Base-by-base conservation (phyloP, 1,140 invertebrate species). In the Zeugodacus cucurbitae region DNA sequence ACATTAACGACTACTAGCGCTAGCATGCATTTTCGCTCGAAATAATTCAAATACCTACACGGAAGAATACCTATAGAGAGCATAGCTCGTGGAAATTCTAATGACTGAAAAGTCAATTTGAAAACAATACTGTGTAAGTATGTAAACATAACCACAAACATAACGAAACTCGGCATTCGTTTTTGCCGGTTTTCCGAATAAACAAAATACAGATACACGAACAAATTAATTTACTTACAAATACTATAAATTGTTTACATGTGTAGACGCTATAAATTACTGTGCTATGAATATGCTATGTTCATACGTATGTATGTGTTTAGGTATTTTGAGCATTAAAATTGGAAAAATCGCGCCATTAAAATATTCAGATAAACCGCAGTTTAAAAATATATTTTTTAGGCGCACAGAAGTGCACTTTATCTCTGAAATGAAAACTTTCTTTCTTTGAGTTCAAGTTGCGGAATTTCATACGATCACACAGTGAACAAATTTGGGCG, bases 21-120 rank as follows among this genome's bases (percentile, higher is more conserved):
- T 37, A 17, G 67, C 34, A n/a, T 41, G 10, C 22, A 82, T 11
- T n/a, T 10, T 26, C 22, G 8, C 7, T 22, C n/a, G 44, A 48
- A 48, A 26, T 48, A 48, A 82, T 48, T n/a, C 22, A 48, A 82
- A 48, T 26, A 29, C 26, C 10, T 7, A 48, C 26, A 26, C 34
- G 74, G 26, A 26, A 82, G 37, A 82, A 82, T 44, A 82, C 22
- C 58, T 54, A 54, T 3, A 54, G 48, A 62, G 17, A 26, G 41
- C 44, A 82, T 26, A 17, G 41, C 74, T 82, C 74, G 74, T 82
- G 74, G 74, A 82, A 82, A 82, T 26, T 44, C 41, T 41, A 82
- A 82, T 82, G 41, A 48, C 41, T 82, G 74, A 82, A 82, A 54
- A 82, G 37, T 82, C n/a, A 41, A 48, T 41, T 78, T 22, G 10